phyloP scores from a whole-genome alignment of 2,797 vertebrate species.

The Syncerus caffer region DNA sequence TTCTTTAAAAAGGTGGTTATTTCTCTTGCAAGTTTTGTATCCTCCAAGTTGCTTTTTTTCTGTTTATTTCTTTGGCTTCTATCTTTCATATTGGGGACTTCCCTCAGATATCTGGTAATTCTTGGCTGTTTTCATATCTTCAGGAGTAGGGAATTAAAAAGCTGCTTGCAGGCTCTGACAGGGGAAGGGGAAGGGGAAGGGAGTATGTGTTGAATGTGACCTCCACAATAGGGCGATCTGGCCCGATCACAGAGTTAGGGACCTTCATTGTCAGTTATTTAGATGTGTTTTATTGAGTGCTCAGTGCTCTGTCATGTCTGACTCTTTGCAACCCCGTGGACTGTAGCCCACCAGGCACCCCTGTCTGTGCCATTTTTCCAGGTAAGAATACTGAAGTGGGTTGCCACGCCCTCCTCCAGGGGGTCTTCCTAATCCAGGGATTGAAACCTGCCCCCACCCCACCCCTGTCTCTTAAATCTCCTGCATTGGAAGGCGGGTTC shows the following conservation, averaged over 20 bases:
- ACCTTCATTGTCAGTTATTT: background rate
- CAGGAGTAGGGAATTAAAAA: background rate
- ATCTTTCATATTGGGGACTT: background rate
- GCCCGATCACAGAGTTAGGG: background rate
- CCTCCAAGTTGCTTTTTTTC: background rate
- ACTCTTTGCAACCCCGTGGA: background rate
- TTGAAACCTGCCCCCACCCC: background rate
- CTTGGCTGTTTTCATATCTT: background rate
- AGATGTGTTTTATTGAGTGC: too few relatives aligned
- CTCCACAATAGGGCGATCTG: background rate
- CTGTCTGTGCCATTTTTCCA: background rate
- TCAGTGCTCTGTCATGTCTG: background rate
- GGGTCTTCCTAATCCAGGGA: background rate
- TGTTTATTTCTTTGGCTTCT: conserved; percentile 22
- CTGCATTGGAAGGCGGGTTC: background rate
- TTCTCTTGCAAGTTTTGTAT: background rate
- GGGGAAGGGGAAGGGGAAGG: background rate
- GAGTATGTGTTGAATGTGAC: background rate
- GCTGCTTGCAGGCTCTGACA: background rate
- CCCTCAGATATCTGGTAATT: background rate
- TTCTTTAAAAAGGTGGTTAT: background rate
- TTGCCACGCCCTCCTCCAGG: background rate
- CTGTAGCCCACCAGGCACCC: background rate
- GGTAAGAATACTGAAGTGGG: background rate
- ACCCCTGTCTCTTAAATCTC: background rate